Conservation (phyloP, 1,140 invertebrate genomes). For the Drosophila eugracilis region DNA sequence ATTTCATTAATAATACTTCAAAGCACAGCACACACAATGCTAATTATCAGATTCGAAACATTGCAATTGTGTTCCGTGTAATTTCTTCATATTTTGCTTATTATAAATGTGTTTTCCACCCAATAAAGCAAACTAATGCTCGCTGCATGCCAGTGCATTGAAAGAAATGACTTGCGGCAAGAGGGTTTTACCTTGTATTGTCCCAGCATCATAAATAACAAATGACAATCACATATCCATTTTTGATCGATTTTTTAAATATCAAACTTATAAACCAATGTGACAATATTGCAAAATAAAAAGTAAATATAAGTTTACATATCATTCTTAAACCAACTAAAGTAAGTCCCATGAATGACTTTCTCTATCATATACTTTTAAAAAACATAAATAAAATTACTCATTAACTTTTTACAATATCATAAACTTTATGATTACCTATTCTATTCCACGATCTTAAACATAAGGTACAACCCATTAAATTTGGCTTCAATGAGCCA, state of each 20-base stretch:
- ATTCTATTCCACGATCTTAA: no score
- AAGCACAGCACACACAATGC: not conserved
- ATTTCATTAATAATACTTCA: not conserved
- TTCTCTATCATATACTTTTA: not conserved
- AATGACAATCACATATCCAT: not conserved
- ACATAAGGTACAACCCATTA: not conserved
- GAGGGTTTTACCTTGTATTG: not conserved
- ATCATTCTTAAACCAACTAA: not conserved
- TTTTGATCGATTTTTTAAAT: not conserved
- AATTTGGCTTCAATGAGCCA: not conserved
- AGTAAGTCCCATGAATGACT: not conserved
- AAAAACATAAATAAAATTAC: not conserved
- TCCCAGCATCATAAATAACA: constrained; percentile 3
- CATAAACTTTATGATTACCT: no score
- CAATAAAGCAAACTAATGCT: constrained; percentile 22
- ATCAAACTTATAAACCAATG: not conserved
- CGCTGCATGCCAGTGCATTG: constrained; percentile 20
- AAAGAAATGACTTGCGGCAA: not conserved
- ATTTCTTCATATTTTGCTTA: constrained; percentile 14
- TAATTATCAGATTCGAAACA: constrained; percentile 10
- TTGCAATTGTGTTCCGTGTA: constrained; percentile 31
- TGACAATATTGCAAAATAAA: not conserved
- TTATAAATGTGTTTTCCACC: constrained; percentile 18
- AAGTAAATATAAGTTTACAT: no score
- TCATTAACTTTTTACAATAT: not conserved